Base-by-base conservation (phyloP, 2,888 invertebrate species). In the Athalia circularis region DNA sequence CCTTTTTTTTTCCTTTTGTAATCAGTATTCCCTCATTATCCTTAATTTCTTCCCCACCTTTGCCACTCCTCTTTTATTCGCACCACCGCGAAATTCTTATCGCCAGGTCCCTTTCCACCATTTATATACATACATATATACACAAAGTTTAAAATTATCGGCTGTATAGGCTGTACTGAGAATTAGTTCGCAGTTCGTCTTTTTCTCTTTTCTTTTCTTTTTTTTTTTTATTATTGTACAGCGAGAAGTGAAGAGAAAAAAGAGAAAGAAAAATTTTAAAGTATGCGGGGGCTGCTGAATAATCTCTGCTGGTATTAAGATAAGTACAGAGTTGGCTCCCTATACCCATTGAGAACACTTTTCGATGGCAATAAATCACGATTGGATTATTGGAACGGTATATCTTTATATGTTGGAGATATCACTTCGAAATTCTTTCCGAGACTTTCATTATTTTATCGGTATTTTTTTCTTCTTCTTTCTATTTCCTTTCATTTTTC, bases 301-400 rank as follows among this genome's bases (percentile, higher is more conserved):
- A 72, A 72, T 72, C 72, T 59, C 72, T 59, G 5, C 72, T 59
- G 43, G 72, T 47, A 72, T 72, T 72, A 72, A 47, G 59, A 72
- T 72, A 72, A 72, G 72, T 72, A 72, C 72, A 59, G 29, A 29
- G 45, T 47, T 47, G 72, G 13, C 57, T 29, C 29, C 29, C 29
- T 29, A 29, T 29, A 29, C 29, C 29, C 29, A 29, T 72, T 45
- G 57, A 59, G 72, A 72, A 72, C 72, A 72, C 72, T 72, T 47
- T 72, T 45, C 72, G 59, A 72, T 72, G 72, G 72, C 45, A 15
- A 72, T 72, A 72, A 72, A n/a, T 72, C 59, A 72, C 72, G 72
- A 72, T 72, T 72, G 72, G 72, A 72, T 72, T 72, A 72, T 72
- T 59, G 59, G 72, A 59, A 59, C 45, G 72, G 72, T 47, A 47